These are phyloP conservation scores for Coleophora deauratella DNA, from an alignment of 2,888 invertebrate genomes.

Conservation along the genomic window DNA sequence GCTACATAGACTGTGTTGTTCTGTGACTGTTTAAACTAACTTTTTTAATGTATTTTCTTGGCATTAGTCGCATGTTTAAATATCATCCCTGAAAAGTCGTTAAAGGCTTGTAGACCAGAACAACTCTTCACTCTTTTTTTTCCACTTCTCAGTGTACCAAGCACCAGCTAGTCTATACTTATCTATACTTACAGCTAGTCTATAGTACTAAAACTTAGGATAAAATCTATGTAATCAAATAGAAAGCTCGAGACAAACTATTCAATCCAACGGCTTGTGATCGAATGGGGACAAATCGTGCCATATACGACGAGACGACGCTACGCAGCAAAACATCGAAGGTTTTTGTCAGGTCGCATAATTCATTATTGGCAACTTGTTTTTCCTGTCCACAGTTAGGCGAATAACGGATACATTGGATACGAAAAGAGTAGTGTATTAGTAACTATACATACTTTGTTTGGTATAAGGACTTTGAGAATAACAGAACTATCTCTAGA, in stretches of 20 bases:
- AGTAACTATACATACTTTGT: background rate
- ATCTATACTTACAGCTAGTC: too few species aligned
- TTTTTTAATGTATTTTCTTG: too few species aligned
- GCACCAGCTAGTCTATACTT: too few species aligned
- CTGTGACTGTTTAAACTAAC: too few species aligned
- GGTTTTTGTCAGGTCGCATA: slow-evolving; percentile 16
- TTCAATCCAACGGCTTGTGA: background rate
- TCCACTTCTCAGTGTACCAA: too few species aligned
- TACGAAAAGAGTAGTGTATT: slow-evolving; percentile 9
- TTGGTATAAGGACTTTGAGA: background rate
- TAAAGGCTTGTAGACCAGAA: too few species aligned
- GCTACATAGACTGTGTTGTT: too few species aligned
- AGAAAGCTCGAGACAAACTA: slow-evolving; percentile 11
- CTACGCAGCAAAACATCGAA: slow-evolving; percentile 8
- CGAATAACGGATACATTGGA: slow-evolving; percentile 4
- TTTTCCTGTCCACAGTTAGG: slow-evolving; percentile 22
- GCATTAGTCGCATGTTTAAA: too few species aligned
- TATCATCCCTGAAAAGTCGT: too few species aligned
- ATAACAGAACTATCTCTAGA: background rate
- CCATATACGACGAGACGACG: slow-evolving; percentile 4
- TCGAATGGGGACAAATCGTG: background rate
- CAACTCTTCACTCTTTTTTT: too few species aligned
- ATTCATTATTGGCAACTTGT: slow-evolving; percentile 28
- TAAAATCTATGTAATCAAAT: too few species aligned
- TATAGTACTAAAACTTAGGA: too few species aligned